A percentile compares a stretch with the other conserved stretches of the same genome.
These are phyloP conservation scores for Drosophila rufa DNA, from an alignment of 1,140 invertebrate genomes.

Conservation along the genomic window DNA sequence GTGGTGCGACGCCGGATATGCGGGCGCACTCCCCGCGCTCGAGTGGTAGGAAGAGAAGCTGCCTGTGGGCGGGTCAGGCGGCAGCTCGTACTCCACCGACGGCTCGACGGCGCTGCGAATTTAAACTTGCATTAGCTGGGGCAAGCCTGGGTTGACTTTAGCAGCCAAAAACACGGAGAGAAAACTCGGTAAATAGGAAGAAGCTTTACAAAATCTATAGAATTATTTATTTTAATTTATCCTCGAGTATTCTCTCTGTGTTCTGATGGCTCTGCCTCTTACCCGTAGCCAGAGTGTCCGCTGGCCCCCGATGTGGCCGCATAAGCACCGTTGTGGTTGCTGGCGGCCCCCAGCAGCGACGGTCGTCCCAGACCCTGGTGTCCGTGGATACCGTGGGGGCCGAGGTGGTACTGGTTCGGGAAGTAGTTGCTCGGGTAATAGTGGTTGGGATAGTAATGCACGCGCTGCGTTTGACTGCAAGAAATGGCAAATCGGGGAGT, in stretches of 20 bases:
- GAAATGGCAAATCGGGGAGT: constrained; percentile 5
- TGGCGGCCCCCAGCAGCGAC: constrained; percentile 40
- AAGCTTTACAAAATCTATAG: neutral
- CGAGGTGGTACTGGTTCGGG: constrained; percentile 40
- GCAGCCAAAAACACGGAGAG: neutral
- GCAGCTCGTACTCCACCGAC: constrained; percentile 66
- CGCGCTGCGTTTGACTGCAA: constrained; percentile 60
- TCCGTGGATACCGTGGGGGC: constrained; percentile 33
- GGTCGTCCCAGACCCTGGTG: constrained; percentile 52
- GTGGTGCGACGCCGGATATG: constrained; percentile 47
- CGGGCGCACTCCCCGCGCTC: constrained; percentile 58
- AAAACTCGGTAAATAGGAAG: neutral
- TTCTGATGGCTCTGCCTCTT: constrained; percentile 24
- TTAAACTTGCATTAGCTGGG: constrained; percentile 56
- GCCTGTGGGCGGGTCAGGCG: constrained; percentile 60
- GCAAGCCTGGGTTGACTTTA: constrained; percentile 4
- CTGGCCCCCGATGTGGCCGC: constrained; percentile 31
- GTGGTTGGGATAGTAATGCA: constrained; percentile 68
- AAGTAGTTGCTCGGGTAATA: constrained; percentile 44
- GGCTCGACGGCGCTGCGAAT: constrained; percentile 66
- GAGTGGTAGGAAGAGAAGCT: constrained; percentile 66
- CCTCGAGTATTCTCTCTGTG: constrained; percentile 9
- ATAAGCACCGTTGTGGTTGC: constrained; percentile 68
- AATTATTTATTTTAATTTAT: neutral
- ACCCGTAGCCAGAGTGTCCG: constrained; percentile 79